These are phyloP conservation scores for Anisognathus igniventris DNA, from an alignment of 2,797 vertebrate genomes.

Conservation along the genomic window DNA sequence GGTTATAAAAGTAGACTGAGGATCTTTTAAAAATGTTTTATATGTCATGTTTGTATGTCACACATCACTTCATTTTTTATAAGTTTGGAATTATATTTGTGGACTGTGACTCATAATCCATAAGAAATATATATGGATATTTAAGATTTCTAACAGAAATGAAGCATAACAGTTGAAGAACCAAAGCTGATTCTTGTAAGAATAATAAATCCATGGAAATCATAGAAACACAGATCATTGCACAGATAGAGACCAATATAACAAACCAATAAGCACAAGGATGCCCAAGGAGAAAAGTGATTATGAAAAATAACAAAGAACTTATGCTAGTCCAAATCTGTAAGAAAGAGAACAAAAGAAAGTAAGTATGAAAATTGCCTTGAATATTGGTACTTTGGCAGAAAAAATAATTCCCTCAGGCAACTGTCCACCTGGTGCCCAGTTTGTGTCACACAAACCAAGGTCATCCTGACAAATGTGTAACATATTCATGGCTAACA, in stretches of 20 bases:
- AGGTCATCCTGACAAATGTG: neutral
- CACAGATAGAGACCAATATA: neutral
- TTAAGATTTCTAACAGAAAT: neutral
- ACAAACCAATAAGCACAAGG: neutral
- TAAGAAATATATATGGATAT: neutral
- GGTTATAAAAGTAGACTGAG: neutral
- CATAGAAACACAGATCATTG: neutral
- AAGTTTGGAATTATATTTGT: neutral
- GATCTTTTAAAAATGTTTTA: neutral
- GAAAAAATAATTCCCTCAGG: neutral
- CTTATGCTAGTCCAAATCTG: neutral
- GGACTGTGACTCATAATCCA: neutral
- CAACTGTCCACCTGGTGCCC: slow-evolving; percentile 23
- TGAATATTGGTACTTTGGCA: neutral
- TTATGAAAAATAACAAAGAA: neutral
- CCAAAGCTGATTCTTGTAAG: neutral
- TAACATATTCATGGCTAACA: neutral
- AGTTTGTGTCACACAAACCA: neutral
- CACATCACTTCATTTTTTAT: neutral
- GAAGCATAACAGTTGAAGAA: neutral
- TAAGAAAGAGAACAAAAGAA: neutral
- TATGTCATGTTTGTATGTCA: neutral
- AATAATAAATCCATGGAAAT: neutral
- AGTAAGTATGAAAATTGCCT: neutral
- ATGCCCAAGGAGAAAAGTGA: neutral